A percentile compares a stretch with the other conserved stretches of the same genome.
Conservation (phyloP, 2,888 invertebrate species). For the Acleris cristana region DNA sequence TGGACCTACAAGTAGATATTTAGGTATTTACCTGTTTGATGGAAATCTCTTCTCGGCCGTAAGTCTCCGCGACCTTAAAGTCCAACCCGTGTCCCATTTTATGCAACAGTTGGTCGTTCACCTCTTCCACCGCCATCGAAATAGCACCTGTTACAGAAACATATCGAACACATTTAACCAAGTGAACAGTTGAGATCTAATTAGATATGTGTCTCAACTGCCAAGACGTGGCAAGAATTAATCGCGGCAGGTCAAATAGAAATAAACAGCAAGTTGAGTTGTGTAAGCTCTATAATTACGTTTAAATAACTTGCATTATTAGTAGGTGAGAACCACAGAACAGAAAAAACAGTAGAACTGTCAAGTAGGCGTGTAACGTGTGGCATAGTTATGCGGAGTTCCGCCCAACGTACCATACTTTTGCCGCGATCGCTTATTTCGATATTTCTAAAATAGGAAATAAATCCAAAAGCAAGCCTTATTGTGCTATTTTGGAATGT, state of each 20-base stretch:
- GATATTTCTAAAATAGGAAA: too few species aligned
- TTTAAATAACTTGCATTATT: conserved; percentile 15
- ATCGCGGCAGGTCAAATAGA: conserved; percentile 50
- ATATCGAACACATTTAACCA: conserved; percentile 15
- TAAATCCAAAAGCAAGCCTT: too few species aligned
- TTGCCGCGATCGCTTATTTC: too few species aligned
- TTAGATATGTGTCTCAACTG: conserved; percentile 36
- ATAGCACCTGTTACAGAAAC: conserved; percentile 87
- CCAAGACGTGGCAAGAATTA: conserved; percentile 55
- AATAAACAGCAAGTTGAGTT: conserved; percentile 45
- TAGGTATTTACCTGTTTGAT: conserved; percentile 84
- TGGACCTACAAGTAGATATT: too few species aligned
- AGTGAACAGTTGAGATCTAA: conserved; percentile 10
- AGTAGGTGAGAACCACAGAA: conserved; percentile 9
- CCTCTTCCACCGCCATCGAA: conserved; percentile 92
- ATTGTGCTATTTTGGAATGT: too few species aligned
- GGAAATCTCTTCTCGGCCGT: conserved; percentile 93
- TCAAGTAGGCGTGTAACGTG: too few species aligned
- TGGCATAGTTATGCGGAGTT: too few species aligned
- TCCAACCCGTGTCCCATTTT: conserved; percentile 89
- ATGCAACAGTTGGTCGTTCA: conserved; percentile 86
- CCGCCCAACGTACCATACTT: too few species aligned
- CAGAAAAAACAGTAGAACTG: too few species aligned
- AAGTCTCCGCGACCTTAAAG: conserved; percentile 94
- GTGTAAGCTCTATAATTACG: conserved; percentile 23